A percentile compares a stretch with the other conserved stretches of the same genome.
Evolutionary conservation across 2,888 invertebrate genomes (phyloP).

Genomic region (Pandemis corylana): DNA sequence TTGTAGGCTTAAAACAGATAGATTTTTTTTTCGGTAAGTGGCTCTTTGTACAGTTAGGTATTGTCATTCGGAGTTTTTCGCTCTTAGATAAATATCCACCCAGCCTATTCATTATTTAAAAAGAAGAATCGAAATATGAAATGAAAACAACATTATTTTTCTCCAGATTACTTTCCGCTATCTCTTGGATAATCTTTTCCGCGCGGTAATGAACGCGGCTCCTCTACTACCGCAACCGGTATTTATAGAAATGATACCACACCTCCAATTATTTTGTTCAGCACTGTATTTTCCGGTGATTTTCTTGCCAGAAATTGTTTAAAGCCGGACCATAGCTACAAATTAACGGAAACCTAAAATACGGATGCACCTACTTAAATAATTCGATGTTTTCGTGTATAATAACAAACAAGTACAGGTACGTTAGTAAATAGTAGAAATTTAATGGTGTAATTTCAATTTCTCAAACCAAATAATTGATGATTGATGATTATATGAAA

Average conservation of each 20-base stretch:
- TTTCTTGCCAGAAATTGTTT: conserved; percentile 10
- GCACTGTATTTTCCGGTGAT: neutral
- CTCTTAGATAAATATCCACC: no score
- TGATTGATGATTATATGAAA: no score
- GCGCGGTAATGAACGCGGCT: conserved; percentile 51
- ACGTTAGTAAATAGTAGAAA: no score
- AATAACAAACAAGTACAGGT: neutral
- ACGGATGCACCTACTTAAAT: neutral
- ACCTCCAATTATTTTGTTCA: conserved; percentile 15
- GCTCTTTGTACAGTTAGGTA: no score
- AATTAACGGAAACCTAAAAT: neutral
- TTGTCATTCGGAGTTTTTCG: no score
- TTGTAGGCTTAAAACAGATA: no score
- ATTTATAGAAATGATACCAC: conserved; percentile 22
- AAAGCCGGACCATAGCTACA: neutral
- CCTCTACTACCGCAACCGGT: conserved; percentile 45
- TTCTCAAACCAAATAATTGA: no score
- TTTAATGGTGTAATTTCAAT: no score
- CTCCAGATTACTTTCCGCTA: conserved; percentile 56
- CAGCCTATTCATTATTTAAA: neutral
- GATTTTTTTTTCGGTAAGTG: no score
- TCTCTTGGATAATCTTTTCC: conserved; percentile 52
- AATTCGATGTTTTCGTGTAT: neutral
- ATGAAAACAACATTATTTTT: conserved; percentile 59
- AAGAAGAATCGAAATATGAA: conserved; percentile 50